These are phyloP conservation scores for Amphibalanus amphitrite DNA, from an alignment of 1,140 invertebrate genomes.

Conservation along the genomic window DNA sequence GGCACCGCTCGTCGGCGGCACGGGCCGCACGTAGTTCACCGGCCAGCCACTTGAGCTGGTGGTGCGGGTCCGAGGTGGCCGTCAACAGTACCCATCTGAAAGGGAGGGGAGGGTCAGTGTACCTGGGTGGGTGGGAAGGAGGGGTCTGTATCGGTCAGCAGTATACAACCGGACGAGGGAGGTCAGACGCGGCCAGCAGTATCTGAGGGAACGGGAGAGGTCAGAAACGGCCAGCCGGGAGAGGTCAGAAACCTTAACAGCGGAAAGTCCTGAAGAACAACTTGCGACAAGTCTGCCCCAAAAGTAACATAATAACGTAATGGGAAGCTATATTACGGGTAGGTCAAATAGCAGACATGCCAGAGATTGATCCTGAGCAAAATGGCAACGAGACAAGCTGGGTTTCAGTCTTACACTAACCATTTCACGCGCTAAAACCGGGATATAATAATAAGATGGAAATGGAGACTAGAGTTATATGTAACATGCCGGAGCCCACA, in stretches of 20 bases:
- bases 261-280: no score
- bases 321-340: no score
- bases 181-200: neutral
- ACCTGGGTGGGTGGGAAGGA: neutral
- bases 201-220: neutral
- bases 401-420: no score
- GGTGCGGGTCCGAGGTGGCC: constrained; percentile 76
- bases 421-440: no score
- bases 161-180: neutral
- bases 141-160: neutral
- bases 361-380: no score
- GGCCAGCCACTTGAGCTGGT: constrained; percentile 87
- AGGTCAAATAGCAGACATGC: no score
- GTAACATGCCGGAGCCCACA: no score
- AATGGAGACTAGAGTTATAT: neutral
- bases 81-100: constrained; percentile 83
- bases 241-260: no score
- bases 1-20: constrained; percentile 81
- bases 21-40: constrained; percentile 85
- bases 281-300: no score
- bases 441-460: neutral
- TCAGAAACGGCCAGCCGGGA: neutral
- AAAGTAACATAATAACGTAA: no score
- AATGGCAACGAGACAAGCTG: no score
- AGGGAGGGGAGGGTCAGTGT: constrained; percentile 12